These are phyloP conservation scores for Cirrhinus molitorella DNA, from an alignment of 2,797 vertebrate genomes.

Conservation along the genomic window DNA sequence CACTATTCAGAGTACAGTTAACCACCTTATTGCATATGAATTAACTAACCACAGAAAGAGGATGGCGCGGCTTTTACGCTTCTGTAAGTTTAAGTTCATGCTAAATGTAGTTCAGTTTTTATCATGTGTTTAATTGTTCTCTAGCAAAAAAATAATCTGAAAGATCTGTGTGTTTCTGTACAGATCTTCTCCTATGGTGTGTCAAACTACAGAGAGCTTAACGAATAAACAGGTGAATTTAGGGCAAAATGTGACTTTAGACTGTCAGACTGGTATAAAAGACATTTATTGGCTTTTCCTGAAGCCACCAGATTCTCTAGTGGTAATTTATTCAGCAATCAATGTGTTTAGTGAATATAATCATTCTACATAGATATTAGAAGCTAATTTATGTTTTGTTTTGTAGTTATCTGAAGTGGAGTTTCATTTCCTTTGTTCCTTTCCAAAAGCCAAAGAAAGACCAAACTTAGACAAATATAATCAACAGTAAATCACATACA, in stretches of 20 bases:
- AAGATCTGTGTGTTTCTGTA: neutral
- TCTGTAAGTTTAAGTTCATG: neutral
- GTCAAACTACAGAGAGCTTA: neutral
- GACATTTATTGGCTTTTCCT: neutral
- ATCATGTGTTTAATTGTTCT: neutral
- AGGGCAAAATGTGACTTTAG: constrained; percentile 8
- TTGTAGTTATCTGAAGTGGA: neutral
- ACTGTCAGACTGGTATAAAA: neutral
- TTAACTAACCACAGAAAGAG: neutral
- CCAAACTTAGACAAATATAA: neutral
- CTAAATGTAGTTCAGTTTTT: neutral
- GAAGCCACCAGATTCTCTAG: neutral
- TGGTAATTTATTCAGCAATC: neutral
- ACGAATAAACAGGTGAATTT: neutral
- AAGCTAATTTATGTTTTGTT: neutral
- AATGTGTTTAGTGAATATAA: neutral
- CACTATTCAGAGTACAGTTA: neutral
- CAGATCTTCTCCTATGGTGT: constrained; percentile 4
- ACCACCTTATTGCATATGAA: neutral
- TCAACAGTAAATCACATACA: neutral
- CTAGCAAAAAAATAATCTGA: neutral
- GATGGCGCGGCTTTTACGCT: neutral
- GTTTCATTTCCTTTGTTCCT: neutral
- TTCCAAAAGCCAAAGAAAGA: neutral
- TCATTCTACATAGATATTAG: neutral